Conservation (phyloP, 2,888 invertebrate species). For the Punctoribates punctum region DNA sequence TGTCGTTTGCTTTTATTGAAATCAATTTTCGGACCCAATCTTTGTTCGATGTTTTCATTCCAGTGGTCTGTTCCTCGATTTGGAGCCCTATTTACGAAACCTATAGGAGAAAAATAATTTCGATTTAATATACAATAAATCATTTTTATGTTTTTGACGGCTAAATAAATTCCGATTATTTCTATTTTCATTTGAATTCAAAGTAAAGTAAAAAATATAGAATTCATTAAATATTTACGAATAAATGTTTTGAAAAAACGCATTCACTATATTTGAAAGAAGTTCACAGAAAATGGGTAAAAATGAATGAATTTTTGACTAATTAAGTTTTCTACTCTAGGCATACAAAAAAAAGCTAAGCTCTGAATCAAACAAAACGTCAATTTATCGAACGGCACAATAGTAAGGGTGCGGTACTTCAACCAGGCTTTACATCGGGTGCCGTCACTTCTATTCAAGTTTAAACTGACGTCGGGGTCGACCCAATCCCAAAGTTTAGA, state of each 20-base stretch:
- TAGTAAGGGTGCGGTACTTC: conserved; percentile 26
- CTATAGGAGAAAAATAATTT: neutral
- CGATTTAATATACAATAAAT: neutral
- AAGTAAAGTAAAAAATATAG: no score
- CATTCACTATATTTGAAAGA: no score
- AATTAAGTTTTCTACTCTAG: neutral
- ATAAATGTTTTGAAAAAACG: no score
- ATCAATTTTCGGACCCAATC: neutral
- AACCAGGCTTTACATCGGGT: neutral
- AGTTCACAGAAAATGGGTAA: no score
- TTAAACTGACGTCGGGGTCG: neutral
- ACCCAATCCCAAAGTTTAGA: neutral
- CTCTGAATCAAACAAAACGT: neutral
- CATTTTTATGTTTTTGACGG: conserved; percentile 6
- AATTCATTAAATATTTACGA: no score
- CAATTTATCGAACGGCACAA: neutral
- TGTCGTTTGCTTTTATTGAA: neutral
- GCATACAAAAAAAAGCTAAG: neutral
- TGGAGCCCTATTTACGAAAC: neutral
- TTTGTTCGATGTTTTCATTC: neutral
- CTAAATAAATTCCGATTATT: neutral
- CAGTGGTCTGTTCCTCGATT: no score
- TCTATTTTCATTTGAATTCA: no score
- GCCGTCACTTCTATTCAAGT: neutral
- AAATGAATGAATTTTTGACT: neutral